Conservation (phyloP, 2,888 invertebrate species). For the Lordiphosa fenestrarum region DNA sequence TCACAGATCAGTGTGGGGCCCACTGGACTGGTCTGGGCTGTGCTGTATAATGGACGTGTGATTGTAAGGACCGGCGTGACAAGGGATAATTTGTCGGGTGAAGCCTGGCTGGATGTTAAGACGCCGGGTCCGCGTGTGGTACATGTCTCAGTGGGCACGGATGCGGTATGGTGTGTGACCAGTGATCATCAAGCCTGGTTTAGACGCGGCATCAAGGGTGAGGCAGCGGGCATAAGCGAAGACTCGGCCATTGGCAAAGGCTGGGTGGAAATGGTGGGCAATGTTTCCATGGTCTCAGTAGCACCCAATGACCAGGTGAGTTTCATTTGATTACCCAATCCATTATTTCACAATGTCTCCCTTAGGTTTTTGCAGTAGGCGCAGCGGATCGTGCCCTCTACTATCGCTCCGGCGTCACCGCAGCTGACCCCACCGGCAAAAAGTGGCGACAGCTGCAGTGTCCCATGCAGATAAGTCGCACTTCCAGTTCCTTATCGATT, state of each 20-base stretch:
- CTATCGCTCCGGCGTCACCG: slow-evolving; percentile 88
- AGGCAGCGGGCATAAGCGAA: slow-evolving; percentile 86
- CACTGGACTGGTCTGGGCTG: slow-evolving; percentile 92
- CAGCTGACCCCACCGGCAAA: slow-evolving; percentile 90
- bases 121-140: slow-evolving; percentile 86
- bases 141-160: slow-evolving; percentile 90
- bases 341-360: not conserved
- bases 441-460: slow-evolving; percentile 91
- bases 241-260: slow-evolving; percentile 89
- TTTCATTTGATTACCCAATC: not conserved
- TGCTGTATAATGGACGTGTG: slow-evolving; percentile 90
- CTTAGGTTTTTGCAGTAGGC: slow-evolving; percentile 87
- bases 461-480: slow-evolving; percentile 90
- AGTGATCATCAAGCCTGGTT: slow-evolving; percentile 94
- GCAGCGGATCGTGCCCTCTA: slow-evolving; percentile 90
- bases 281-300: slow-evolving; percentile 91
- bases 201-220: slow-evolving; percentile 87
- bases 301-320: slow-evolving; percentile 91
- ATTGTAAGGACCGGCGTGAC: slow-evolving; percentile 92
- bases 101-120: slow-evolving; percentile 90
- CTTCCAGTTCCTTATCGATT: slow-evolving; percentile 89
- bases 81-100: slow-evolving; percentile 84
- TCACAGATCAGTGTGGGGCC: slow-evolving; percentile 92
- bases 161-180: slow-evolving; percentile 89
- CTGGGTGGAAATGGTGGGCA: slow-evolving; percentile 95